phyloP scores from a whole-genome alignment of 2,888 invertebrate species.

The Hedya salicella region DNA sequence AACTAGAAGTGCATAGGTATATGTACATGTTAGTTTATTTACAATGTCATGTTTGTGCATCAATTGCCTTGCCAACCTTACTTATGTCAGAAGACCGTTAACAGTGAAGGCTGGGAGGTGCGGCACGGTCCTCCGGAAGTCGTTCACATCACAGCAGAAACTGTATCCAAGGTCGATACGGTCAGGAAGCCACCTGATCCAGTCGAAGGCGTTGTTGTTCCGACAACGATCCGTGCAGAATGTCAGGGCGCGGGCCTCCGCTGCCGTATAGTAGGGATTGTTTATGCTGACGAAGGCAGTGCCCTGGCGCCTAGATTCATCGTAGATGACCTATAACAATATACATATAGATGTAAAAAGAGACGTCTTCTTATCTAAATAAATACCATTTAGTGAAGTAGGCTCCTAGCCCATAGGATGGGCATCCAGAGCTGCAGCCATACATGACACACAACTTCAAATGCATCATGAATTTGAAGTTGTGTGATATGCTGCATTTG shows the following conservation, averaged over 20 bases:
- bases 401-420: too few species aligned
- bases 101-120: slow-evolving; percentile 83
- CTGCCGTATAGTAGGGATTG: slow-evolving; percentile 83
- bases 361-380: too few species aligned
- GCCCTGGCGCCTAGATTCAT: slow-evolving; percentile 76
- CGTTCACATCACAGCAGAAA: slow-evolving; percentile 86
- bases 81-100: slow-evolving; percentile 68
- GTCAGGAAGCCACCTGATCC: slow-evolving; percentile 84
- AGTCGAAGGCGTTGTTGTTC: slow-evolving; percentile 83
- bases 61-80: slow-evolving; percentile 11
- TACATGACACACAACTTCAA: too few species aligned
- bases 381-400: too few species aligned
- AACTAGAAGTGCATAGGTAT: too few species aligned
- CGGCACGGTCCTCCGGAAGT: slow-evolving; percentile 81
- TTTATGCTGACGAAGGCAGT: slow-evolving; percentile 87
- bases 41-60: background rate
- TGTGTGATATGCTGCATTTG: too few species aligned
- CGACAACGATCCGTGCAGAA: slow-evolving; percentile 83
- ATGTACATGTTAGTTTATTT: too few species aligned
- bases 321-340: slow-evolving; percentile 80
- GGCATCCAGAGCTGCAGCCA: too few species aligned
- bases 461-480: too few species aligned
- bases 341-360: too few species aligned
- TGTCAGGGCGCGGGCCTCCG: slow-evolving; percentile 69
- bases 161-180: slow-evolving; percentile 84